Evolutionary conservation across 2,888 invertebrate genomes (phyloP).

Genomic region (Drosophila robusta): DNA sequence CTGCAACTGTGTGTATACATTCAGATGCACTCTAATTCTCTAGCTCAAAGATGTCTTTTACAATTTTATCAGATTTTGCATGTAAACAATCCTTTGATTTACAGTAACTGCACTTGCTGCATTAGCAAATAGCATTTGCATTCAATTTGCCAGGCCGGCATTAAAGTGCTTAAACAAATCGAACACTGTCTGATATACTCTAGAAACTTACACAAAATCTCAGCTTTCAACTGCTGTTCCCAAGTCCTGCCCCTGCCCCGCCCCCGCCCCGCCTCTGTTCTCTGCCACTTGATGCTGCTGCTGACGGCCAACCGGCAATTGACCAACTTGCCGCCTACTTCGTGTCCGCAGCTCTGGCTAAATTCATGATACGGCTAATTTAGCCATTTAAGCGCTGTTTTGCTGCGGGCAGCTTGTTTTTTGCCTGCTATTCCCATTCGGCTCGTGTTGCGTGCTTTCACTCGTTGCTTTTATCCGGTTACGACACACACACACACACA

Average conservation of each 20-base stretch:
- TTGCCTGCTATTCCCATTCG: not conserved
- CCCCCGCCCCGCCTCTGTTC: not conserved
- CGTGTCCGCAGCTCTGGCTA: slow-evolving; percentile 15
- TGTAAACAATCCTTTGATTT: slow-evolving; percentile 10
- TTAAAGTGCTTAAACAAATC: not conserved
- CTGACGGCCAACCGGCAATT: slow-evolving; percentile 32
- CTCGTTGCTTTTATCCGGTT: slow-evolving; percentile 13
- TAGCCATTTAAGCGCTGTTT: slow-evolving; percentile 38
- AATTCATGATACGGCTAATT: slow-evolving; percentile 48
- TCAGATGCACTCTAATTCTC: too few relatives aligned
- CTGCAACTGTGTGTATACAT: too few relatives aligned
- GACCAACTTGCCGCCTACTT: slow-evolving; percentile 22
- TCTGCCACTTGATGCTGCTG: slow-evolving; percentile 7
- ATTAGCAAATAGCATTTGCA: slow-evolving; percentile 18
- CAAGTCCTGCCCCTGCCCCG: not conserved
- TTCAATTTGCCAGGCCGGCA: too few relatives aligned
- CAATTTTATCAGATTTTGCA: too few relatives aligned
- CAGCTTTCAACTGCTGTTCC: slow-evolving; percentile 1
- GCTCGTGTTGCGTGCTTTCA: slow-evolving; percentile 22
- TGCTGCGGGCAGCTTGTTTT: not conserved
- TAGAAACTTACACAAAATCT: not conserved
- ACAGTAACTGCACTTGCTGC: slow-evolving; percentile 31
- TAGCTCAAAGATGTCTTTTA: too few relatives aligned
- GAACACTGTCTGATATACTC: not conserved
- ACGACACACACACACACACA: not conserved